Percentiles rank a stretch among this genome's conserved stretches.
Conservation (phyloP, 1,140 invertebrate genomes). For the Sinella curviseta region DNA sequence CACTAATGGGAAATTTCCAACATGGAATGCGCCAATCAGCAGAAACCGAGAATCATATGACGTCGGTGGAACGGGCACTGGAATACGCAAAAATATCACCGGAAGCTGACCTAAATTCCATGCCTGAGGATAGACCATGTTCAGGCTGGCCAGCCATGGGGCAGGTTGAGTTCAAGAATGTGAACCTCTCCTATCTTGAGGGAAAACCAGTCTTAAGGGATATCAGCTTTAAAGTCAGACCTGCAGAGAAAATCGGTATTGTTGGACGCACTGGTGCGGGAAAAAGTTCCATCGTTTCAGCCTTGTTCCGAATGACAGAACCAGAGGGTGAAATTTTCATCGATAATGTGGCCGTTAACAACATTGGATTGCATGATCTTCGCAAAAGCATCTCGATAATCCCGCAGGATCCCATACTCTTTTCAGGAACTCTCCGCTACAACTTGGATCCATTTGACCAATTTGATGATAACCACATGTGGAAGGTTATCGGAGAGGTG, state of each 20-base stretch:
- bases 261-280: constrained; percentile 64
- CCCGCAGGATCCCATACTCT: constrained; percentile 58
- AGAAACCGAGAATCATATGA: constrained; percentile 81
- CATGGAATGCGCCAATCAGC: constrained; percentile 76
- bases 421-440: constrained; percentile 56
- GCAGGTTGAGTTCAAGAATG: constrained; percentile 64
- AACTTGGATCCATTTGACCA: constrained; percentile 57
- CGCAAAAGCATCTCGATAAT: constrained; percentile 61
- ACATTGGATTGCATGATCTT: constrained; percentile 48
- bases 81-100: constrained; percentile 67
- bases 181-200: constrained; percentile 66
- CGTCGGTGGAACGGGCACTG: constrained; percentile 77
- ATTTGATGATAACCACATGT: constrained; percentile 58
- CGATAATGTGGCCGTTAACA: constrained; percentile 54
- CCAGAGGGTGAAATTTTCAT: no score
- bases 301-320: constrained; percentile 62
- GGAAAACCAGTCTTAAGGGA: constrained; percentile 68
- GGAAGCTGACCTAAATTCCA: constrained; percentile 53
- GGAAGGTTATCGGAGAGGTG: constrained; percentile 60
- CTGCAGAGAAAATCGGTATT: constrained; percentile 69
- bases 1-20: constrained; percentile 75
- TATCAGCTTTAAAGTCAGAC: constrained; percentile 52
- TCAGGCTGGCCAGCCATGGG: constrained; percentile 65
- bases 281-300: constrained; percentile 55
- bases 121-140: constrained; percentile 38